Evolutionary conservation across 2,113 vertebrate genomes (phyloP).

Genomic region (Indicator indicator): DNA sequence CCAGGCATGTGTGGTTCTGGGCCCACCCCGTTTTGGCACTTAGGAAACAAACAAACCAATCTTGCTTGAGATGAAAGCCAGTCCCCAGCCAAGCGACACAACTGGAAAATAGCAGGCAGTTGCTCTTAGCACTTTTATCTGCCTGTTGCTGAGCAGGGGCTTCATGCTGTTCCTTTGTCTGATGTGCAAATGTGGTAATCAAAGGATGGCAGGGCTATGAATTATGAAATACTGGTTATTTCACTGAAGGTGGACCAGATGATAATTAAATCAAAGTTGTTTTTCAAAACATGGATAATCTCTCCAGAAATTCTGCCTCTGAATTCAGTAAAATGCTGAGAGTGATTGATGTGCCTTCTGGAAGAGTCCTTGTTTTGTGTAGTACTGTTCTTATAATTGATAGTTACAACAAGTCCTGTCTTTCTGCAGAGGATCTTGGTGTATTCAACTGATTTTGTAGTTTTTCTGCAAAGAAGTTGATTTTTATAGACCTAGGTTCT

Average conservation of each 20-base stretch:
- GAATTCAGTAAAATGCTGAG: background rate
- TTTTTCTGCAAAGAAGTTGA: background rate
- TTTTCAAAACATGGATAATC: background rate
- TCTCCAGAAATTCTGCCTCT: background rate
- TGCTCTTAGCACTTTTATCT: background rate
- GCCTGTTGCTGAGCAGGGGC: background rate
- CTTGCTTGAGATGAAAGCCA: background rate
- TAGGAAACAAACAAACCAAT: background rate
- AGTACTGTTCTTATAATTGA: background rate
- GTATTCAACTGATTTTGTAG: background rate
- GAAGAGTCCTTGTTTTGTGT: background rate
- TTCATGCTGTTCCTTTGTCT: slow-evolving; percentile 1
- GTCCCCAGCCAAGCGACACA: background rate
- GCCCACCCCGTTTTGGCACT: background rate
- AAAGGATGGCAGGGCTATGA: background rate
- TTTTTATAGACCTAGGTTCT: background rate
- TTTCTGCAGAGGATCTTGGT: background rate
- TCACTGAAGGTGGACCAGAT: background rate
- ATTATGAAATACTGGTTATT: background rate
- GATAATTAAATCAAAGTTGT: background rate
- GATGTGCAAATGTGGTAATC: slow-evolving; percentile 20
- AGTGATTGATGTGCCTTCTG: background rate
- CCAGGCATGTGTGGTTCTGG: slow-evolving; percentile 80
- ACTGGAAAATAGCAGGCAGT: slow-evolving; percentile 3
- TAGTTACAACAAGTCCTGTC: background rate